A percentile compares a stretch with the other conserved stretches of the same genome.
Conservation (phyloP, 2,888 invertebrate species). For the Oxycera nigricornis region DNA sequence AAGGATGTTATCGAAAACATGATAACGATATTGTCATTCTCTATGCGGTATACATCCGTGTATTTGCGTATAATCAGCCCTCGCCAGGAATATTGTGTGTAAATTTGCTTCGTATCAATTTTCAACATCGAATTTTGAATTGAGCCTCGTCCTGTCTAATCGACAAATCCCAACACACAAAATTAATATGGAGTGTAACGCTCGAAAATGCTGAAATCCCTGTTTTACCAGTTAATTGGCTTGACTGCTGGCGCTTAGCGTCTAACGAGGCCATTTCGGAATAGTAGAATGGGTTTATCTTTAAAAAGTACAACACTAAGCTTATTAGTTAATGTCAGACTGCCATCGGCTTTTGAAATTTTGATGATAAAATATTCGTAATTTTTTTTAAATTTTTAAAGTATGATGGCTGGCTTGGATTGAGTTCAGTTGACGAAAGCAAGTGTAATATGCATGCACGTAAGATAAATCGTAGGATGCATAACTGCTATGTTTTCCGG, state of each 20-base stretch:
- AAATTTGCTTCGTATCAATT: background rate
- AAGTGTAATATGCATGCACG: too few relatives aligned
- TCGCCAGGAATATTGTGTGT: background rate
- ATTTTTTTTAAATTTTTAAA: too few relatives aligned
- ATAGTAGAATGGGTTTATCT: background rate
- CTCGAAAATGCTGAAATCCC: background rate
- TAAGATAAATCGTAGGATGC: too few relatives aligned
- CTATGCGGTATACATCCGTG: background rate
- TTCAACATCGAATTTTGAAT: background rate
- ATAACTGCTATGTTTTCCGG: too few relatives aligned
- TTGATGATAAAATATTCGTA: background rate
- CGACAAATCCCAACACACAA: background rate
- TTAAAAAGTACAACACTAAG: background rate
- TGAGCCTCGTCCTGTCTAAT: background rate
- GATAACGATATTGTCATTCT: background rate
- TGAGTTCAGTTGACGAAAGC: too few relatives aligned
- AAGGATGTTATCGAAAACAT: background rate
- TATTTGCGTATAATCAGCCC: too few relatives aligned
- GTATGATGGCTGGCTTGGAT: too few relatives aligned
- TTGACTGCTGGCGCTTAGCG: background rate
- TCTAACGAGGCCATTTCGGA: background rate
- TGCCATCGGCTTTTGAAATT: background rate
- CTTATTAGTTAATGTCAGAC: background rate
- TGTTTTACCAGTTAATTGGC: background rate
- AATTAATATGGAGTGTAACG: background rate